Base-by-base conservation (phyloP, 2,113 vertebrate species). In the Osmerus mordax region DNA sequence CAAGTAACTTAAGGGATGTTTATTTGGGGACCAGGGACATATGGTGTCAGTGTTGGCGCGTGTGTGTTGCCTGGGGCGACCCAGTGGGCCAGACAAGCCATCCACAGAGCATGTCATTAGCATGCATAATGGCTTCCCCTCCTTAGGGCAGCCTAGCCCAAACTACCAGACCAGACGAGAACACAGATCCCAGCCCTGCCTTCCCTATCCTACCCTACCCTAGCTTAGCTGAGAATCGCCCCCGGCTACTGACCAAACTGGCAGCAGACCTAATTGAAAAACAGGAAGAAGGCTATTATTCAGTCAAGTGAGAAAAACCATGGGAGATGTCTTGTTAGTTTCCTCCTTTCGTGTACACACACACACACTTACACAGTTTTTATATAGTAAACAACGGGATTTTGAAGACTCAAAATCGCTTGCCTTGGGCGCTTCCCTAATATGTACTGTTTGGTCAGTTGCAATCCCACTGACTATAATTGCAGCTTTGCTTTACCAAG, bases 41-140 rank as follows among this genome's bases (percentile, higher is more conserved):
- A 51, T 66, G 67, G 61, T 29, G 70, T 73, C 62, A 75, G 68
- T 41, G 8, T 28, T 56, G n/a, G 19, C 41, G 51, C 51, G 51
- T 68, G 63, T 51, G 71, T 29, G 68, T 74, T 70, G 56, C 62
- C 58, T 47, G 52, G 19, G 67, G 69, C 23, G 16, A 72, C 36
- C 41, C 59, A 5, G 65, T 4, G 29, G 61, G 64, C 29, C 54
- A 55, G 71, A 70, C 56, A 28, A 53, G 71, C 71, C 60, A 69
- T 78, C 47, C 16, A 56, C n/a, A 28, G 56, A 23, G 74, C 80
- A 74, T 66, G 3, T 6, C 29, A 75, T 83, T 80, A 74, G 70
- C 65, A 72, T 72, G 21, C 19, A 9, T 15, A 21, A 16, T 36
- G 41, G 55, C 18, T 29, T 72, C 55, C 21, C 19, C 32, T 55